Conservation (phyloP, 2,888 invertebrate genomes). For the Chymomyza procnemis region DNA sequence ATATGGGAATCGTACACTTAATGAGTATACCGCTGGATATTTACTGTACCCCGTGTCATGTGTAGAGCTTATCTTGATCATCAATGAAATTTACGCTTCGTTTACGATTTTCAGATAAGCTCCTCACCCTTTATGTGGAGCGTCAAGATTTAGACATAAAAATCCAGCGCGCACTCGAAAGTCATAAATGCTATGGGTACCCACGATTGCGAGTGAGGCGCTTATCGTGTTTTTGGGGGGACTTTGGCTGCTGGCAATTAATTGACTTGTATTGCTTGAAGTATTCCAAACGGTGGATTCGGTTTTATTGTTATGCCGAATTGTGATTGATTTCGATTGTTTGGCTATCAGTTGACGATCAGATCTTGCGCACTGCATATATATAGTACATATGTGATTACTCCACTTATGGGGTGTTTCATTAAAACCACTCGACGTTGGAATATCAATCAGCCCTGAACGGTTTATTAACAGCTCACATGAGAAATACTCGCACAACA, state of each 20-base stretch:
- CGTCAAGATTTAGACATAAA: conserved; percentile 20
- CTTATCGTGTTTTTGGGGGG: conserved; percentile 9
- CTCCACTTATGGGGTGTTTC: conserved; percentile 57
- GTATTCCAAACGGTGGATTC: conserved; percentile 12
- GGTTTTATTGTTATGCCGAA: conserved; percentile 35
- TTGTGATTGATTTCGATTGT: conserved; percentile 64
- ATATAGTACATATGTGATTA: conserved; percentile 44
- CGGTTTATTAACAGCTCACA: conserved; percentile 11
- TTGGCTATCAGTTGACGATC: conserved; percentile 27
- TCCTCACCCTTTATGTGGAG: not conserved
- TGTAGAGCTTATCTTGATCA: conserved; percentile 40
- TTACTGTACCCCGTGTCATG: not conserved
- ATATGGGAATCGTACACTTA: not conserved
- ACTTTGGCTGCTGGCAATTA: conserved; percentile 23
- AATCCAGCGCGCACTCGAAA: conserved; percentile 1
- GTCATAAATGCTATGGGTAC: not conserved
- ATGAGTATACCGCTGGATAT: too few species aligned
- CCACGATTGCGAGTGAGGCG: not conserved
- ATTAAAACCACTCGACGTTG: conserved; percentile 50
- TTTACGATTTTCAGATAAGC: conserved; percentile 23
- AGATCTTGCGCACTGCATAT: conserved; percentile 40
- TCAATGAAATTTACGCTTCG: conserved; percentile 18
- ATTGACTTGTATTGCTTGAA: conserved; percentile 51
- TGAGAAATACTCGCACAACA: not conserved
- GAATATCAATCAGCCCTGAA: conserved; percentile 59